A percentile compares a stretch with the other conserved stretches of the same genome.
These are phyloP conservation scores for Enteromius treurensis DNA, from an alignment of 2,797 vertebrate species.

Conservation along the genomic window DNA sequence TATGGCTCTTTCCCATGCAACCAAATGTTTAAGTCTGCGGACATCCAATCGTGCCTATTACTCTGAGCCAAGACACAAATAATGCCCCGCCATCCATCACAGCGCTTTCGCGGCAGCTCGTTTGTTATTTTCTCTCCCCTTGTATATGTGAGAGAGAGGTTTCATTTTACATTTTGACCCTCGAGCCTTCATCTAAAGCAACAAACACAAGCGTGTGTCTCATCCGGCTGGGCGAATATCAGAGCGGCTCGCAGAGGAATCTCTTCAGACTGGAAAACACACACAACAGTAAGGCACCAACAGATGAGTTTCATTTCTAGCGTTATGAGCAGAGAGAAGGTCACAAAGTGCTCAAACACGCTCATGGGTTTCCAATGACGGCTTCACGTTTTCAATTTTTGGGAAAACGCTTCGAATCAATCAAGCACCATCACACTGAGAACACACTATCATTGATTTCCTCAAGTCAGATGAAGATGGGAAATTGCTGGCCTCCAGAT, in stretches of 20 bases:
- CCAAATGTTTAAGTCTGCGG: conserved; percentile 68
- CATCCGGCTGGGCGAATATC: conserved; percentile 6
- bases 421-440: not conserved
- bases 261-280: conserved; percentile 31
- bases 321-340: not conserved
- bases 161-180: conserved; percentile 46
- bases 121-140: not conserved
- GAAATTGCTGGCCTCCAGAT: not conserved
- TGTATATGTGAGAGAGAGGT: not conserved
- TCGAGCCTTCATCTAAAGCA: conserved; percentile 35
- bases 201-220: conserved; percentile 7
- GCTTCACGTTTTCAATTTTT: conserved; percentile 1
- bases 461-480: not conserved
- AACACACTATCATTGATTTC: not conserved
- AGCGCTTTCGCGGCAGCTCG: not conserved
- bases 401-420: not conserved
- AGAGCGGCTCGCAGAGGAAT: not conserved
- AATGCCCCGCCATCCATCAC: conserved; percentile 24
- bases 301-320: conserved; percentile 26
- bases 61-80: conserved; percentile 32
- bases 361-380: not conserved
- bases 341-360: not conserved
- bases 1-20: conserved; percentile 77
- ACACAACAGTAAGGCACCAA: not conserved
- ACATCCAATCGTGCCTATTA: conserved; percentile 61